Evolutionary conservation across 64 coral and sea anemone species (phyloP).

Genomic region (Pocillopora verrucosa): DNA sequence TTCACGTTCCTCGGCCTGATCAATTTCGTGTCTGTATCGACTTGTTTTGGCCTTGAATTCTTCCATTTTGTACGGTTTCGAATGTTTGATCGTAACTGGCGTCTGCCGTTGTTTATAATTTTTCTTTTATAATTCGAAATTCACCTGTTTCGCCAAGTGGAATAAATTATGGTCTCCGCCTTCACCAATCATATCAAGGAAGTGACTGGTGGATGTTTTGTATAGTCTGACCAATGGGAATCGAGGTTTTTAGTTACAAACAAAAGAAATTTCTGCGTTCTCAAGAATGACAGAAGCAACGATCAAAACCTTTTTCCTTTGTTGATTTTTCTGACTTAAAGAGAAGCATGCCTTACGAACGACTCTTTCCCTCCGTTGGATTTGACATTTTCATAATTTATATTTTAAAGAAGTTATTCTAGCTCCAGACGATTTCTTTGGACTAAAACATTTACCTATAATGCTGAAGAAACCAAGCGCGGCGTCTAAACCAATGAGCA

Average conservation of each 20-base stretch:
- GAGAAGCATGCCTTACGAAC: no score
- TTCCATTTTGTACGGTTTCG: slow-evolving; percentile 36
- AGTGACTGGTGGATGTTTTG: background rate
- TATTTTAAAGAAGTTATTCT: no score
- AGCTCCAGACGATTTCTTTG: no score
- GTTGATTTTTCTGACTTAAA: no score
- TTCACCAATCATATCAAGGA: slow-evolving; percentile 4
- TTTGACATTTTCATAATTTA: no score
- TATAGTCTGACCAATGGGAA: background rate
- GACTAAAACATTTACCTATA: no score
- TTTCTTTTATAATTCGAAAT: slow-evolving; percentile 1
- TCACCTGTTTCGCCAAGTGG: slow-evolving; percentile 43
- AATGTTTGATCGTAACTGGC: slow-evolving; percentile 1
- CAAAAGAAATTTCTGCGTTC: background rate
- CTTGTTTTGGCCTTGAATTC: slow-evolving; percentile 60
- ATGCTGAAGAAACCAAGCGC: no score
- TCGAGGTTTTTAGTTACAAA: background rate
- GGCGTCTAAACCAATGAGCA: no score
- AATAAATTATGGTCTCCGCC: slow-evolving; percentile 26
- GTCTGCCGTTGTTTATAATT: slow-evolving; percentile 3
- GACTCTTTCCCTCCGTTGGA: no score
- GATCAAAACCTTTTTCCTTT: background rate
- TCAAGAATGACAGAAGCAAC: background rate
- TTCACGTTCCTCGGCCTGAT: slow-evolving; percentile 45
- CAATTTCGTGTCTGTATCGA: slow-evolving; percentile 35